Percentiles rank a stretch among this genome's conserved stretches.
Conservation (phyloP, 2,888 invertebrate species). For the Biston betularia region DNA sequence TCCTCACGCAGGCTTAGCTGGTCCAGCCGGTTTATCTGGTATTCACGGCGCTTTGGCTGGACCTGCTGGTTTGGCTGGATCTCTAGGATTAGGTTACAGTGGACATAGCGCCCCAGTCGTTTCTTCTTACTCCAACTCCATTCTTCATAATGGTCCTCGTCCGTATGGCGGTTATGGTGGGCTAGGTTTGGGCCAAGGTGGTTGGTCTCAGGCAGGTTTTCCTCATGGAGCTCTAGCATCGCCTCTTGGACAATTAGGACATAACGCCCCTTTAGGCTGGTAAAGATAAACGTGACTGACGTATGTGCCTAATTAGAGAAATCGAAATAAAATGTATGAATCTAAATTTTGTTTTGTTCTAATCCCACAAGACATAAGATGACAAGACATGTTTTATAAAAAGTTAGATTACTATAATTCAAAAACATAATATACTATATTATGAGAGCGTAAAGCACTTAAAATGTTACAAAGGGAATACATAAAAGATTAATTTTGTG, state of each 20-base stretch:
- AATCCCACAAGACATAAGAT: not conserved
- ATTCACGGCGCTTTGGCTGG: slow-evolving; percentile 31
- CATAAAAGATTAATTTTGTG: not conserved
- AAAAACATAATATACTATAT: not conserved
- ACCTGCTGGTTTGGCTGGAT: slow-evolving; percentile 29
- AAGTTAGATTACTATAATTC: not conserved
- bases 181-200: slow-evolving; percentile 29
- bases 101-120: slow-evolving; percentile 37
- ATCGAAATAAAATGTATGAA: slow-evolving; percentile 19
- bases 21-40: slow-evolving; percentile 28
- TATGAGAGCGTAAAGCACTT: too few species aligned
- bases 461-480: not conserved
- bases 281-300: slow-evolving; percentile 41
- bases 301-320: slow-evolving; percentile 20
- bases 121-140: slow-evolving; percentile 44
- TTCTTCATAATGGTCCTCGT: slow-evolving; percentile 44
- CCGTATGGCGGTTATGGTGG: slow-evolving; percentile 40
- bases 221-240: slow-evolving; percentile 36
- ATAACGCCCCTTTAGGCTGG: slow-evolving; percentile 42
- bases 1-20: slow-evolving; percentile 2
- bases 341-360: slow-evolving; percentile 4
- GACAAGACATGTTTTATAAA: too few species aligned
- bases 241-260: slow-evolving; percentile 34
- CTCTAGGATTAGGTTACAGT: slow-evolving; percentile 28
- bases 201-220: slow-evolving; percentile 37